phyloP scores from a whole-genome alignment of 2,888 invertebrate species.

The Drosophila affinis region DNA sequence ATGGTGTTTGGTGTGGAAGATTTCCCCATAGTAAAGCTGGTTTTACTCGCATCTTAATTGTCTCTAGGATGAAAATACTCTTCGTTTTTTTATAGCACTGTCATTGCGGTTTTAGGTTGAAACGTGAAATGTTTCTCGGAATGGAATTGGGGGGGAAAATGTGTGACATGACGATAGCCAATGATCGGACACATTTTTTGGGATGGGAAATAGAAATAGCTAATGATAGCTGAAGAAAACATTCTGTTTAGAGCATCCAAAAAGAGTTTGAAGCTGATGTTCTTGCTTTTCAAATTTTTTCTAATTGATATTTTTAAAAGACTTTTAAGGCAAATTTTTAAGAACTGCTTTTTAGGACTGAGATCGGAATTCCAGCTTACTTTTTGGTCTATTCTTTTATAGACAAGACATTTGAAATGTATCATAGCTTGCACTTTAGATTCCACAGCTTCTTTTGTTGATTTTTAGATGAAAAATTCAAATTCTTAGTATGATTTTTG shows the following conservation, averaged over 20 bases:
- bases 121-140: slow-evolving; percentile 15
- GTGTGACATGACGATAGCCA: slow-evolving; percentile 26
- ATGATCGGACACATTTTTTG: background rate
- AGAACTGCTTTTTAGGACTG: too few species aligned
- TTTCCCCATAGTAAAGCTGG: slow-evolving; percentile 67
- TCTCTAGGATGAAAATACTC: slow-evolving; percentile 31
- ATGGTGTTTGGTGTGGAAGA: slow-evolving; percentile 43
- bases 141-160: background rate
- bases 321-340: too few species aligned
- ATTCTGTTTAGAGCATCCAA: background rate
- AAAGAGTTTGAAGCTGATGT: background rate
- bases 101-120: slow-evolving; percentile 31
- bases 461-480: too few species aligned
- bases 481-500: too few species aligned
- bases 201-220: background rate
- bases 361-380: too few species aligned
- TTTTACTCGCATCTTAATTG: slow-evolving; percentile 42
- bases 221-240: background rate
- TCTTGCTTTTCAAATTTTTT: background rate
- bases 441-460: too few species aligned
- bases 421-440: too few species aligned
- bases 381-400: too few species aligned
- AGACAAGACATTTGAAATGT: too few species aligned
- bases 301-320: background rate
- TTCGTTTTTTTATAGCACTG: slow-evolving; percentile 32